Evolutionary conservation across 2,797 vertebrate species (phyloP).

Genomic region (Onychomys torridus): DNA sequence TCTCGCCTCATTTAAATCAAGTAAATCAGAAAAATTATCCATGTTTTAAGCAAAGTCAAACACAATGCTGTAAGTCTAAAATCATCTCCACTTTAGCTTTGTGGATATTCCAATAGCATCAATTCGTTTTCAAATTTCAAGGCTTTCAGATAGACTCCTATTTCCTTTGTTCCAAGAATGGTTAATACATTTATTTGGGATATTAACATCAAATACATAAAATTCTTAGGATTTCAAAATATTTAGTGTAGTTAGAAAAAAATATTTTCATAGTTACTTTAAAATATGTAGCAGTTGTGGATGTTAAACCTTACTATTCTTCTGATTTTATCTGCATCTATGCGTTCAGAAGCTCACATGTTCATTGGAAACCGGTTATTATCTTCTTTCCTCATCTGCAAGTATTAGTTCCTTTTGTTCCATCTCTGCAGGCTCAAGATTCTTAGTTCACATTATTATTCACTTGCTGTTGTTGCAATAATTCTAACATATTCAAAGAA

Average conservation of each 20-base stretch:
- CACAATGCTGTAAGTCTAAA: constrained; percentile 17
- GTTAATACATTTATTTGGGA: background rate
- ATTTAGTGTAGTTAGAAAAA: background rate
- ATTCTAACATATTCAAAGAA: constrained; percentile 36
- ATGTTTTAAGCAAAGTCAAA: constrained; percentile 52
- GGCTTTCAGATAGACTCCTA: background rate
- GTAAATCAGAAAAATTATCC: constrained; percentile 64
- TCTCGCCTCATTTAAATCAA: constrained; percentile 67
- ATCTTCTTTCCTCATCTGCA: background rate
- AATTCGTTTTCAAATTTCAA: background rate
- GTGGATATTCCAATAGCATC: background rate
- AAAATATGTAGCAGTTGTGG: background rate
- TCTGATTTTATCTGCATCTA: background rate
- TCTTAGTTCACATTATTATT: constrained; percentile 48
- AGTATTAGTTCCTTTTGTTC: background rate
- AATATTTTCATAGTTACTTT: background rate
- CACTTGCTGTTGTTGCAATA: constrained; percentile 13
- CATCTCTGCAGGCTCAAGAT: background rate
- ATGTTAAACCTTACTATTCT: background rate
- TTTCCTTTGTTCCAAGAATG: background rate
- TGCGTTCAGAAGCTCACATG: background rate
- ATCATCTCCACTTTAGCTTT: constrained; percentile 27
- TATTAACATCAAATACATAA: constrained; percentile 36
- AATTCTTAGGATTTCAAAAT: constrained; percentile 12
- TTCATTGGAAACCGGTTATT: background rate